Base-by-base conservation (phyloP, 2,888 invertebrate species). In the Nomada fucata region DNA sequence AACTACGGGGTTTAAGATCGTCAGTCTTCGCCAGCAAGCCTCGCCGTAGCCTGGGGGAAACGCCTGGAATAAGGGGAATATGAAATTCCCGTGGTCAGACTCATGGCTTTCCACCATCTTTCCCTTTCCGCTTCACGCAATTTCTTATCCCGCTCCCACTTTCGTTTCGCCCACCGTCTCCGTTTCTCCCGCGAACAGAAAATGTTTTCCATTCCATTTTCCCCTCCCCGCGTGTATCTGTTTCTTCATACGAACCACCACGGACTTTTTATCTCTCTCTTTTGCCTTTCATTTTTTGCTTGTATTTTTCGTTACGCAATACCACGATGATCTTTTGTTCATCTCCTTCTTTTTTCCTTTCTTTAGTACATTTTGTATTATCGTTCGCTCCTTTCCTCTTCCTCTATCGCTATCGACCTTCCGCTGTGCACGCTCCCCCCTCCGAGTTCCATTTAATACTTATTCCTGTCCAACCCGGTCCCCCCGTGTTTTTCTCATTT, bases 1-100 rank as follows among this genome's bases (percentile, higher is more conserved):
- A 88, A 87, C 84, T 87, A 88, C 86, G 76, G 61, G 76, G 87
- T 86, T 88, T 85, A 88, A 88, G 88, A 87, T 84, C 86, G 67
- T 76, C 61, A 44, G 2, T 70, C 63, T 69, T 59, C 72, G 44
- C 18, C 61, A 36, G 36, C 70, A 44, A 75, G 29, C 59, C 44
- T 52, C 59, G 42, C 71, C 42, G 55, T 23, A 18, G 47, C 26
- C 61, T n/a, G n/a, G 23, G 29, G 29, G 71, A 53, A 80, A 81
- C 47, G 73, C 73, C 65, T 72, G 64, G 52, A 76, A 69, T 82
- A 76, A 76, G 82, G 75, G 69, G 82, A 83, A 89, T 86, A 84
- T 83, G 89, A 88, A 87, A 88, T 75, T 79, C 84, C 69, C 79
- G 73, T 61, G 85, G 79, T 75, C 63, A 76, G 77, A 73, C 86